Evolutionary conservation across 2,113 vertebrate genomes (phyloP).

Genomic region (Podilymbus podiceps): DNA sequence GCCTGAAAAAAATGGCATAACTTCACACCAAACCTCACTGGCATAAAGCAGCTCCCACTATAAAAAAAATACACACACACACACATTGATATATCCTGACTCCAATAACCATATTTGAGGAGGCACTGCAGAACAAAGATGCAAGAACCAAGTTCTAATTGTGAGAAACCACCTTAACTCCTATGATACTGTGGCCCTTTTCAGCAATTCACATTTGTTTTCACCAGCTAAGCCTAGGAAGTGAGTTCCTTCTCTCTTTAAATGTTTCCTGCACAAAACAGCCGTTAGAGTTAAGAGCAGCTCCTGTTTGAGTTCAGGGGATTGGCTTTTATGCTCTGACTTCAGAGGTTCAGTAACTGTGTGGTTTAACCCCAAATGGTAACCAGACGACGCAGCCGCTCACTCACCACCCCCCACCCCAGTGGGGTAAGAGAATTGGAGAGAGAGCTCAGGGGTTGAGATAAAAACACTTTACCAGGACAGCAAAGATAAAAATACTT

Average conservation of each 20-base stretch:
- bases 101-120: neutral
- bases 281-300: neutral
- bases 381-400: too few relatives aligned
- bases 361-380: too few relatives aligned
- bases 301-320: neutral
- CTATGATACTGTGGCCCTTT: neutral
- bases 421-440: too few relatives aligned
- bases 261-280: neutral
- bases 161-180: neutral
- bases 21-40: neutral
- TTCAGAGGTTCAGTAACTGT: neutral
- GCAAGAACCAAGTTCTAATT: neutral
- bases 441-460: too few relatives aligned
- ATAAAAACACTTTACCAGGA: too few relatives aligned
- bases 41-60: neutral
- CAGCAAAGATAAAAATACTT: too few relatives aligned
- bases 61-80: rapidly evolving
- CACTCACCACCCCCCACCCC: too few relatives aligned
- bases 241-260: neutral
- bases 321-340: neutral
- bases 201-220: neutral
- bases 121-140: neutral
- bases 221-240: neutral
- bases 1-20: neutral
- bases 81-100: neutral